These are phyloP conservation scores for Euschistus heros DNA, from an alignment of 1,140 invertebrate species.

Conservation along the genomic window DNA sequence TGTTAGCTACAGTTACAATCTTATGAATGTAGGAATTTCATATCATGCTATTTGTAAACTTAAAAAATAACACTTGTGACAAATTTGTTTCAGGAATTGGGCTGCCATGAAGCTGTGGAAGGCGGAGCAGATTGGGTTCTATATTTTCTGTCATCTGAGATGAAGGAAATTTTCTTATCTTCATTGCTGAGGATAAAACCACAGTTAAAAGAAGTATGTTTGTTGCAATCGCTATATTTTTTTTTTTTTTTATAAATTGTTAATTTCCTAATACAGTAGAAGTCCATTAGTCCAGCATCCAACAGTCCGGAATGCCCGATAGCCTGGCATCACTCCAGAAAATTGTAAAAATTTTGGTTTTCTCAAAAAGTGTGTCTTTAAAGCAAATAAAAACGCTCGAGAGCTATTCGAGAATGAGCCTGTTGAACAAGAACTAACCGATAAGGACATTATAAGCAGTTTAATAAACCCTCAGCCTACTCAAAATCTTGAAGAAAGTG, in stretches of 20 bases:
- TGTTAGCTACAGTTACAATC: no score
- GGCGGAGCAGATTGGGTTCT: slow-evolving; percentile 16
- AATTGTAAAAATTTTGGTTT: no score
- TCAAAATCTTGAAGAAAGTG: no score
- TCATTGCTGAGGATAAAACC: slow-evolving; percentile 1
- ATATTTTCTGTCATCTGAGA: slow-evolving; percentile 19
- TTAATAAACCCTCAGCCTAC: not conserved
- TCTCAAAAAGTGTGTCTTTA: no score
- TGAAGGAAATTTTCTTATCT: slow-evolving; percentile 16
- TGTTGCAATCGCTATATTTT: not conserved
- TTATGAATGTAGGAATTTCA: no score
- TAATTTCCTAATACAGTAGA: not conserved
- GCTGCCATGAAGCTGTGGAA: slow-evolving; percentile 20
- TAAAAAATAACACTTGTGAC: no score
- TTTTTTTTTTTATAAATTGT: not conserved
- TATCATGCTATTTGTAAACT: no score
- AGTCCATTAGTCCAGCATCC: no score
- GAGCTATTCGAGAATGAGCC: not conserved
- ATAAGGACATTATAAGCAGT: not conserved
- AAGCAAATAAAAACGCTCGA: no score
- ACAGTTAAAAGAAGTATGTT: slow-evolving; percentile 17
- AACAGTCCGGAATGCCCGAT: no score
- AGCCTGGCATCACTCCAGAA: no score
- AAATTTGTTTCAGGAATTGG: slow-evolving; percentile 18
- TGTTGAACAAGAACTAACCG: not conserved